Evolutionary conservation across 2,113 vertebrate genomes (phyloP), one percentile per base, ranked within the genome.

Genomic region (Xiphorhynchus elegans): DNA sequence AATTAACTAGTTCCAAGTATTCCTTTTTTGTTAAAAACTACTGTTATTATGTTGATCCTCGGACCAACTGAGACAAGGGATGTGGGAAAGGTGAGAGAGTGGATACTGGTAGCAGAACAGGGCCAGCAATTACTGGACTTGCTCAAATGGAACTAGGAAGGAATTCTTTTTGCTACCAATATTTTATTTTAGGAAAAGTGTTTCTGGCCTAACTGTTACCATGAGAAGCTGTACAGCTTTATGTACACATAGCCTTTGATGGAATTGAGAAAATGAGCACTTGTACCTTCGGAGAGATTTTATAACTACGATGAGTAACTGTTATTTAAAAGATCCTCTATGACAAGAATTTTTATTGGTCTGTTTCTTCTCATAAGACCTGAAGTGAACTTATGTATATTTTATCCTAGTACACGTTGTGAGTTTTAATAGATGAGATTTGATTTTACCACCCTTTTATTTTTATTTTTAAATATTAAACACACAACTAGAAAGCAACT

Each of bases 331-430:
- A 78, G 26, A 39, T 83, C 72, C 50, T 84, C 15, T 53, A 16
- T 74, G 72, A 29, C n/a, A 63, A 95, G 78, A 84, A 82, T 90
- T 93, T 79, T 84, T 58, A 56, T 63, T 89, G 52, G 39, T 87
- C 75, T 76, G 9, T 67, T 95, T 93, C 69, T 91, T 80, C 69
- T 94, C 19, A 35, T 56, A 67, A 37, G 69, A 68, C 56, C 62
- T 72, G 83, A 90, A 76, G 46, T 77, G 53, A 77, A 59, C 73
- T 9, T 44, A 31, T 85, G 14, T 53, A 12, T 63, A 15, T 84
- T 64, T 84, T 33, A 60, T 67, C 84, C 3, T 84, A 29, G 59
- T 69, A 59, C 52, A 33, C 18, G 37, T 59, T 37, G 8, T 84
- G 63, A 92, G 76, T 85, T 95, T 87, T 74, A 47, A 46, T 66